Conservation (phyloP, 2,113 vertebrate genomes). For the Pimephales promelas region DNA sequence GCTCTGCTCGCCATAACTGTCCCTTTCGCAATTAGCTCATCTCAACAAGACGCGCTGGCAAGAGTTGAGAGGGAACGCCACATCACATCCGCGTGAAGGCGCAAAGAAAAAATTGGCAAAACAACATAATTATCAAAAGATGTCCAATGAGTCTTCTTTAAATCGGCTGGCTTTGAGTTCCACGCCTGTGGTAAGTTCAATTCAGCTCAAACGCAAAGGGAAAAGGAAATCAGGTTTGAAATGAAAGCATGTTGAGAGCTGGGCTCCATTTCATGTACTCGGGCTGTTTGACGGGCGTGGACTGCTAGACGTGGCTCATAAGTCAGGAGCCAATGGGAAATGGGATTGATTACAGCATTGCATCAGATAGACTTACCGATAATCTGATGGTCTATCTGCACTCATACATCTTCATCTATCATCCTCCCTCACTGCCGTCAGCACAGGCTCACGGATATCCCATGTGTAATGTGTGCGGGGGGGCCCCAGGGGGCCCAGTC, state of each 20-base stretch:
- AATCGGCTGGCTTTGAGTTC: slow-evolving; percentile 39
- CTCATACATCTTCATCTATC: slow-evolving; percentile 80
- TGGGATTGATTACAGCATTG: slow-evolving; percentile 74
- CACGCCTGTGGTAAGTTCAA: slow-evolving; percentile 47
- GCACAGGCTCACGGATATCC: slow-evolving; percentile 57
- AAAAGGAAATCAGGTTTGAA: slow-evolving; percentile 24
- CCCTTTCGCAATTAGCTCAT: slow-evolving; percentile 67
- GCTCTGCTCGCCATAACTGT: slow-evolving; percentile 60
- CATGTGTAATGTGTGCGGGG: slow-evolving; percentile 35
- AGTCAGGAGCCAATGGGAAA: not conserved
- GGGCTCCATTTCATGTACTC: not conserved
- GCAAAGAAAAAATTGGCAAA: slow-evolving; percentile 24
- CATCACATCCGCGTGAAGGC: slow-evolving; percentile 48
- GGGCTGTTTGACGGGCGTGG: not conserved
- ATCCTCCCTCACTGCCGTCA: slow-evolving; percentile 68
- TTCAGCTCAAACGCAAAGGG: slow-evolving; percentile 17
- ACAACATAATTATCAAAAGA: slow-evolving; percentile 70
- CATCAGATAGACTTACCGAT: slow-evolving; percentile 72
- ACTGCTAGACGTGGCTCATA: not conserved
- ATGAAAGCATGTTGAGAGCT: slow-evolving; percentile 28
- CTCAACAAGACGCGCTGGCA: slow-evolving; percentile 66
- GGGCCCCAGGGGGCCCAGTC: slow-evolving; percentile 55
- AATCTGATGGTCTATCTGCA: slow-evolving; percentile 76
- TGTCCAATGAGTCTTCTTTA: slow-evolving; percentile 55
- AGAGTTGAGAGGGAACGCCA: slow-evolving; percentile 58